Evolutionary conservation across 2,888 invertebrate species (phyloP).

Genomic region (Sicus ferrugineus): DNA sequence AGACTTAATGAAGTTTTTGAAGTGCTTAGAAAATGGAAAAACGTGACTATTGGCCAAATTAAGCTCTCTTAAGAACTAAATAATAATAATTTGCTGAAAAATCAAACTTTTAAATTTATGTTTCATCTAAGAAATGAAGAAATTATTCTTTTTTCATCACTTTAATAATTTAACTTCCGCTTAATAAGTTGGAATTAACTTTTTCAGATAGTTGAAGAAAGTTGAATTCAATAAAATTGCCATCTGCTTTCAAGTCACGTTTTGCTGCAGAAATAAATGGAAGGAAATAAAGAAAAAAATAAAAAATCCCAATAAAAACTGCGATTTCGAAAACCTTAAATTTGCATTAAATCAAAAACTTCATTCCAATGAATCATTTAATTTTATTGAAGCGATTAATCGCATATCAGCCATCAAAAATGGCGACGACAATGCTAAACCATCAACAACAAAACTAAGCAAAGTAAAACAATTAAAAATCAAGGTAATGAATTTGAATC

Average conservation of each 20-base stretch:
- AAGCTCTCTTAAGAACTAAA: too few species aligned
- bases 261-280: conserved; percentile 25
- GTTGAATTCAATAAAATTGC: not conserved
- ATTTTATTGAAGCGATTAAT: conserved; percentile 19
- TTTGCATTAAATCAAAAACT: conserved; percentile 26
- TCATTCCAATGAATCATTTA: conserved; percentile 24
- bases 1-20: too few species aligned
- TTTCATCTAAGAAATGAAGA: not conserved
- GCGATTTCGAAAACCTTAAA: conserved; percentile 7
- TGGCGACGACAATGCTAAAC: conserved; percentile 24
- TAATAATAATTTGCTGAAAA: too few species aligned
- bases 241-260: conserved; percentile 20
- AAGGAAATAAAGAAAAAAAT: not conserved
- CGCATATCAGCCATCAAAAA: not conserved
- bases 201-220: not conserved
- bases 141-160: not conserved
- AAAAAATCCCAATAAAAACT: conserved; percentile 8
- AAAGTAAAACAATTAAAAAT: conserved; percentile 1
- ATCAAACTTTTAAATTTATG: too few species aligned
- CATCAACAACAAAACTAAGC: conserved; percentile 4
- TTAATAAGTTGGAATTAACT: conserved; percentile 14
- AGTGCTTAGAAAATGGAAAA: too few species aligned
- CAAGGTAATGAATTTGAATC: conserved; percentile 20
- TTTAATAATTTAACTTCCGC: not conserved
- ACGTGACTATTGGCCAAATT: too few species aligned